Evolutionary conservation across 2,888 invertebrate species (phyloP).

Genomic region (Frankliniella intonsa): DNA sequence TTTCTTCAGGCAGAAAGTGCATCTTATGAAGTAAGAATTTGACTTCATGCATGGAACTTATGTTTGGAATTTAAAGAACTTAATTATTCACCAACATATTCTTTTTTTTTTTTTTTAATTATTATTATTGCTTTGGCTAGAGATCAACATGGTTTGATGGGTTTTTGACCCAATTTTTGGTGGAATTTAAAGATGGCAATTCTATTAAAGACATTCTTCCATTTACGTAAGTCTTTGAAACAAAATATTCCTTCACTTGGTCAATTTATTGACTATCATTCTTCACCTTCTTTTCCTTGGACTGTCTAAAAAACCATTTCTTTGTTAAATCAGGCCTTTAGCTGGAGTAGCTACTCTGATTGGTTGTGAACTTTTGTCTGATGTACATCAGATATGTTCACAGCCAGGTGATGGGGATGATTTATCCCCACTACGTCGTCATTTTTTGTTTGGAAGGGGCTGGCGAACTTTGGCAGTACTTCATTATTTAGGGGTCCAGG

Average conservation of each 20-base stretch:
- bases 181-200: slow-evolving; percentile 55
- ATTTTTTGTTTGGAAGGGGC: slow-evolving; percentile 56
- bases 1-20: slow-evolving; percentile 60
- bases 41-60: neutral
- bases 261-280: neutral
- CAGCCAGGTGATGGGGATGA: slow-evolving; percentile 44
- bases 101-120: neutral
- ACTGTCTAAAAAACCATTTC: too few species aligned
- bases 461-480: slow-evolving; percentile 59
- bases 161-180: slow-evolving; percentile 59
- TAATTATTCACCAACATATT: neutral
- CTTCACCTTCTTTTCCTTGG: too few species aligned
- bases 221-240: slow-evolving; percentile 52
- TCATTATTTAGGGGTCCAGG: slow-evolving; percentile 55
- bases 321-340: slow-evolving; percentile 23
- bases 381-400: slow-evolving; percentile 53
- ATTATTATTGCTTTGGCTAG: slow-evolving; percentile 45
- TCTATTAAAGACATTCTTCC: slow-evolving; percentile 55
- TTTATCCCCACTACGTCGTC: slow-evolving; percentile 50
- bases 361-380: slow-evolving; percentile 60
- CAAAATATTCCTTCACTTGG: slow-evolving; percentile 29
- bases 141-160: slow-evolving; percentile 63
- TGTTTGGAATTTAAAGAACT: neutral
- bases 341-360: slow-evolving; percentile 56
- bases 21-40: slow-evolving; percentile 54